Evolutionary conservation across 2,797 vertebrate genomes (phyloP).

Genomic region (Nyctalus aviator): DNA sequence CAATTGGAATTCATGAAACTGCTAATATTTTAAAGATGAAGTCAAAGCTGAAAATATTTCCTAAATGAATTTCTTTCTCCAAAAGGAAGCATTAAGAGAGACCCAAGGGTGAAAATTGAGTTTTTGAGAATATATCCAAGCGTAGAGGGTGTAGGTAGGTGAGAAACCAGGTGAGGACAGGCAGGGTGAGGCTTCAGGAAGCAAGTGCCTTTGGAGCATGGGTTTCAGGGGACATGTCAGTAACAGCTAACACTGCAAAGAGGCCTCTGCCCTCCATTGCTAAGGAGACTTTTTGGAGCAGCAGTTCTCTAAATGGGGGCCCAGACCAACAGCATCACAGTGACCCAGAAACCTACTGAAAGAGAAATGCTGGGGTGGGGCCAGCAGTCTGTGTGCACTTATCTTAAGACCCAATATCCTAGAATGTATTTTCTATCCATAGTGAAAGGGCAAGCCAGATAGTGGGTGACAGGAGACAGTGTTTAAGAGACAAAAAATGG

Average conservation of each 20-base stretch:
- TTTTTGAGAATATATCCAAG: neutral
- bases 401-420: neutral
- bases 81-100: neutral
- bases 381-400: accelerated
- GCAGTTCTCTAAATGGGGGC: accelerated
- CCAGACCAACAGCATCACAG: accelerated
- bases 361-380: too few species aligned
- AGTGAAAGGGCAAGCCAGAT: neutral
- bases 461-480: neutral
- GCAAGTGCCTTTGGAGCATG: accelerated
- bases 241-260: accelerated
- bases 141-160: accelerated
- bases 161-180: accelerated
- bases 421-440: neutral
- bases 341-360: accelerated
- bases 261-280: accelerated
- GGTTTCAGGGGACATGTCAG: accelerated
- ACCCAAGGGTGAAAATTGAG: neutral
- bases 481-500: neutral
- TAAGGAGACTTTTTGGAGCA: neutral
- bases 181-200: accelerated
- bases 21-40: neutral
- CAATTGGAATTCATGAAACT: accelerated
- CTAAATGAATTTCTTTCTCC: neutral
- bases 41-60: neutral